Evolutionary conservation across 2,113 vertebrate species (phyloP), one percentile per base, ranked within the genome.

Genomic region (Erinaceus europaeus): DNA sequence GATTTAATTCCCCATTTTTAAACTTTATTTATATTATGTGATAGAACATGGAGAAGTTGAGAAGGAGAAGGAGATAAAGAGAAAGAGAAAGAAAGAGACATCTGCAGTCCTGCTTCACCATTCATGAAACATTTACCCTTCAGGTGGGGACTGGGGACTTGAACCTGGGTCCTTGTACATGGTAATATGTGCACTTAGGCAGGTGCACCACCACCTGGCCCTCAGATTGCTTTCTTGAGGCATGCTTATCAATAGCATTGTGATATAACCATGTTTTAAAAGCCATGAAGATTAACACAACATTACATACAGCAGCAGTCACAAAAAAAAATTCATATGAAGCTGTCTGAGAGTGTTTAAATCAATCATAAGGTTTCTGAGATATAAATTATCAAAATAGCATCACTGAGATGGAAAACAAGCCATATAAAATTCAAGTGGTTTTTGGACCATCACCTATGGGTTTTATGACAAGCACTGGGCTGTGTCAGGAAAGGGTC

Each of bases 331-430:
- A 14, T n/a, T n/a, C 29, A 11, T 36, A 36, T 7, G 42, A 88
- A 77, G 36, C 38, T 62, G 2, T 53, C 57, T 78, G 75, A 36
- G 65, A 62, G 23, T 36, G 15, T 77, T 68, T 77, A 46, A 84
- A 89, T 29, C 42, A 74, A n/a, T 57, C 23, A 15, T 55, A 2
- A 6, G 36, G 46, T 34, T 73, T 79, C 42, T 62, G 52, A 86
- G 87, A 84, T 75, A 36, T 75, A 52, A 69, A 84, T 65, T 44
- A 81, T 34, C 32, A 15, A 72, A 82, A 57, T 15, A 74, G 14
- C 55, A 13, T 78, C 65, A 80, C 86, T 84, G 65, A 88, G 55
- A 80, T 83, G 57, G 27, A 75, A 88, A 92, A 81, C 18, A 61
- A 84, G 65, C 29, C 18, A 9, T 38, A 23, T n/a, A 72, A 80